Evolutionary conservation across 2,797 vertebrate genomes (phyloP), one percentile per base, ranked within the genome.

Genomic region (Coregonus ussuriensis): DNA sequence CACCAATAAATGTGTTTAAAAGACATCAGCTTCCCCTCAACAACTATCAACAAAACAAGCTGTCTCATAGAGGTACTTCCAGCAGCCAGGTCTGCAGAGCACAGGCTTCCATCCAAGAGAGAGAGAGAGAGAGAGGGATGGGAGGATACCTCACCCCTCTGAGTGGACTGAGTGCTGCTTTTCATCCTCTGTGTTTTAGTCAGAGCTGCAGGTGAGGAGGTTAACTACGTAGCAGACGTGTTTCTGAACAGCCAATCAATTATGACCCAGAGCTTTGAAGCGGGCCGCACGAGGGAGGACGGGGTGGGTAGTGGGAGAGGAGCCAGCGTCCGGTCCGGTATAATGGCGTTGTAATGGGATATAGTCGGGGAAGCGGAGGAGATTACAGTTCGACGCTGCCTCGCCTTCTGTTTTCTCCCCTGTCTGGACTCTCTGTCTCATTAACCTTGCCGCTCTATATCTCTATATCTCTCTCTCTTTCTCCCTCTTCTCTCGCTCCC

Each of bases 331-430:
- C 77, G 51, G n/a, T 51, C 68, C 16, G 29, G n/a, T 74, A 77
- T 82, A 84, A 79, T 82, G 53, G 72, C 67, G 37, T 41, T 47
- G 4, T 86, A 82, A 84, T 83, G 80, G 78, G 51, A 80, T 78
- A 72, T 56, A 59, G 25, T 66, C 72, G 54, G 63, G 71, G 41
- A 67, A 73, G 62, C 66, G 33, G 74, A 16, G 65, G 33, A 76
- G 56, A 65, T 78, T 78, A 67, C n/a, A 66, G 54, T 70, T 21
- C 4, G 11, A 11, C 35, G 6, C 25, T 31, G 76, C 70, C 76
- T 75, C 74, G 70, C 62, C 67, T 37, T 74, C 77, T 59, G 15
- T 53, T 68, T 3, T 65, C 62, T 72, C 31, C 51, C 74, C 53
- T 33, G 66, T 75, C 16, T 35, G 37, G 41, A 52, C 33, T 74